Conservation (phyloP, 1,140 invertebrate species). For the Belonocnema kinseyi region DNA sequence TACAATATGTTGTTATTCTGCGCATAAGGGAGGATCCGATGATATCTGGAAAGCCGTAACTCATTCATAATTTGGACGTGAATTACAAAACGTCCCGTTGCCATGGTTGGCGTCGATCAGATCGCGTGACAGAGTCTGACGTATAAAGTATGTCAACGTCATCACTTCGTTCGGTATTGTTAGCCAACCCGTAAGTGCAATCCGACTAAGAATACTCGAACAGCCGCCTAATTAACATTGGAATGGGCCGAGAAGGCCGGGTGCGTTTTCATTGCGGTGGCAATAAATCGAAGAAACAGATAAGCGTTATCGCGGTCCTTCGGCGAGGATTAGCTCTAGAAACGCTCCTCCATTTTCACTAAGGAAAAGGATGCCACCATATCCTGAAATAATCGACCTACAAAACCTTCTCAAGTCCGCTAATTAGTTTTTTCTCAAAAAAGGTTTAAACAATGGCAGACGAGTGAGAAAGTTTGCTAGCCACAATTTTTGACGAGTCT, state of each 20-base stretch:
- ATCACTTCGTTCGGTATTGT: slow-evolving; percentile 69
- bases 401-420: neutral
- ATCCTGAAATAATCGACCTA: slow-evolving; percentile 40
- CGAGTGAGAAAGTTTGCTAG: too few relatives aligned
- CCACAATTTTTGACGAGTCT: too few relatives aligned
- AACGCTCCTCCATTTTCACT: slow-evolving; percentile 46
- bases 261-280: slow-evolving; percentile 70
- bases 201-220: slow-evolving; percentile 53
- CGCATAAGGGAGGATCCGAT: too few relatives aligned
- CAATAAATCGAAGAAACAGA: slow-evolving; percentile 72
- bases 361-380: slow-evolving; percentile 47
- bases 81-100: neutral
- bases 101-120: slow-evolving; percentile 43
- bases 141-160: slow-evolving; percentile 70
- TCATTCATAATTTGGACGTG: neutral
- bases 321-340: slow-evolving; percentile 57
- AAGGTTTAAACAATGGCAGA: too few relatives aligned
- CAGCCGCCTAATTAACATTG: slow-evolving; percentile 69
- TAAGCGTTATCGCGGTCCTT: slow-evolving; percentile 72
- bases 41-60: too few relatives aligned
- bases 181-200: slow-evolving; percentile 58
- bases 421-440: neutral
- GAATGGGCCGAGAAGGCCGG: slow-evolving; percentile 64
- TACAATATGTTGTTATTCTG: too few relatives aligned
- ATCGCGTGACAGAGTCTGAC: slow-evolving; percentile 61